A percentile compares a stretch with the other conserved stretches of the same genome.
Conservation (phyloP, 2,113 vertebrate genomes). For the Galemys pyrenaicus region DNA sequence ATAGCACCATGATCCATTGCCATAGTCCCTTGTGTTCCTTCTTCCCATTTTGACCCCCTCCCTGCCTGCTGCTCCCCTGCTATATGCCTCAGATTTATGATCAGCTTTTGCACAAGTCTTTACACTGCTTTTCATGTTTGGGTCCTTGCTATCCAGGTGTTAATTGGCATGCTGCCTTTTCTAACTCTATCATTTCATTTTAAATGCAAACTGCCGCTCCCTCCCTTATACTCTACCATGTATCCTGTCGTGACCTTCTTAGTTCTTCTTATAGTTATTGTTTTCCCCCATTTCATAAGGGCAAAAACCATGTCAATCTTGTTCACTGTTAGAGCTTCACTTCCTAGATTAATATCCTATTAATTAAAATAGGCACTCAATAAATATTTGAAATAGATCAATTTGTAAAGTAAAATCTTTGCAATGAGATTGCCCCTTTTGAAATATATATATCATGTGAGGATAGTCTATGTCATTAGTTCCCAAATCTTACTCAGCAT, state of each 20-base stretch:
- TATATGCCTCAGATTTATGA: too few relatives aligned
- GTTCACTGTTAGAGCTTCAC: not conserved
- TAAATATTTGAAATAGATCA: not conserved
- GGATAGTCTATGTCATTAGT: not conserved
- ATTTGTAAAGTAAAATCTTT: slow-evolving; percentile 30
- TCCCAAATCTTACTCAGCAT: not conserved
- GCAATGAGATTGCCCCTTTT: not conserved
- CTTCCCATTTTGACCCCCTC: too few relatives aligned
- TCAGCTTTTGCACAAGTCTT: too few relatives aligned
- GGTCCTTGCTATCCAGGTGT: not conserved
- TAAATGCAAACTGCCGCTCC: not conserved
- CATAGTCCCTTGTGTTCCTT: too few relatives aligned
- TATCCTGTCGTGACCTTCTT: not conserved
- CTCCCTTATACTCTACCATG: not conserved
- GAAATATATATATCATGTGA: not conserved
- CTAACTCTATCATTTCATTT: not conserved
- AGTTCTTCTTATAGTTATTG: not conserved
- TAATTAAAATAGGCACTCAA: not conserved
- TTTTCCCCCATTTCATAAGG: not conserved
- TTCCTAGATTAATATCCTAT: not conserved
- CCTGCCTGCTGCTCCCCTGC: too few relatives aligned
- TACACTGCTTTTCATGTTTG: not conserved
- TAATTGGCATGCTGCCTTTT: not conserved
- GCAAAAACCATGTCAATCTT: not conserved
- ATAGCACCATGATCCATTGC: too few relatives aligned